These are phyloP conservation scores for Cephus runcator DNA, from an alignment of 2,888 invertebrate genomes.

Conservation along the genomic window DNA sequence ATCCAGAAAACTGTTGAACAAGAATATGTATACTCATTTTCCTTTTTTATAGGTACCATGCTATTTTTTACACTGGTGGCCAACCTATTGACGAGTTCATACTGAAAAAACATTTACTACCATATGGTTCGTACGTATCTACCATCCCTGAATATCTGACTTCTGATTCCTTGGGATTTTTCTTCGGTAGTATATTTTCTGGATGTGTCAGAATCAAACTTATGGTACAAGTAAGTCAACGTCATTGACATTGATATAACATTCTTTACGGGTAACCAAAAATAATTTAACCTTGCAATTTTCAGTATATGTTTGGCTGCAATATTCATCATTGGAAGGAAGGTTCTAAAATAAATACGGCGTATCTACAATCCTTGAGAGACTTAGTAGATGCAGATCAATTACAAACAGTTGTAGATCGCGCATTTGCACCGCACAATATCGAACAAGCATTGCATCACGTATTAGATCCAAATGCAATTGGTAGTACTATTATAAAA, in stretches of 20 bases:
- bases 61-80: conserved; percentile 68
- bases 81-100: conserved; percentile 54
- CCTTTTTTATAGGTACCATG: conserved; percentile 62
- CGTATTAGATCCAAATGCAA: conserved; percentile 61
- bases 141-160: conserved; percentile 66
- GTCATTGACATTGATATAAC: not conserved
- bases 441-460: conserved; percentile 66
- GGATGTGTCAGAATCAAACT: conserved; percentile 64
- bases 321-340: conserved; percentile 55
- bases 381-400: conserved; percentile 69
- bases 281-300: conserved; percentile 3
- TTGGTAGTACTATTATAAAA: conserved; percentile 67
- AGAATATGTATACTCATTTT: not conserved
- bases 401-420: conserved; percentile 71
- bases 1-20: not conserved
- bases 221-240: conserved; percentile 62
- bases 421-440: conserved; percentile 66
- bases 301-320: conserved; percentile 62
- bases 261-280: not conserved
- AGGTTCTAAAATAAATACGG: conserved; percentile 52
- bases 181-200: conserved; percentile 66
- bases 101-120: conserved; percentile 56
- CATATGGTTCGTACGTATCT: conserved; percentile 66
- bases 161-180: conserved; percentile 68
- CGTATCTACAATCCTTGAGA: conserved; percentile 59